Evolutionary conservation across 2,888 invertebrate species (phyloP).

Genomic region (Yponomeuta evonymella): DNA sequence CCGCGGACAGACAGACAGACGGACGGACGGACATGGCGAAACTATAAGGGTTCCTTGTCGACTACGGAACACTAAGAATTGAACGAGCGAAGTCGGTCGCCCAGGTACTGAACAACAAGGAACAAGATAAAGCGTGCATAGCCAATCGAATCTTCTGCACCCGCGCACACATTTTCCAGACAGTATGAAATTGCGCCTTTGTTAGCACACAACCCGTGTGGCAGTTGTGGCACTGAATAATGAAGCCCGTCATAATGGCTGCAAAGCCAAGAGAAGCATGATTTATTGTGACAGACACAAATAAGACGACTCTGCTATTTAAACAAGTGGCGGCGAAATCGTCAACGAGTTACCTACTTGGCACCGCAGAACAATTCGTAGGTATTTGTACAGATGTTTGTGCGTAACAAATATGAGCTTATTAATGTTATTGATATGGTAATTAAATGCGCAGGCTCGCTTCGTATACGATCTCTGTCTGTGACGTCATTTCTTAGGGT

Average conservation of each 20-base stretch:
- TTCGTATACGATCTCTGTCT: neutral
- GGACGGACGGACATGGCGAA: no score
- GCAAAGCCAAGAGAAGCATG: neutral
- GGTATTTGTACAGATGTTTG: neutral
- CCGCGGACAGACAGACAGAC: no score
- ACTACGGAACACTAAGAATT: no score
- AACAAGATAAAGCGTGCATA: neutral
- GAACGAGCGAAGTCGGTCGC: no score
- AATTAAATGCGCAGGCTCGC: neutral
- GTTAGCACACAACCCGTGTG: neutral
- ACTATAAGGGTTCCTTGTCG: no score
- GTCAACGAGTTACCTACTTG: neutral
- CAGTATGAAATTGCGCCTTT: neutral
- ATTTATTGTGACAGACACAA: constrained; percentile 1
- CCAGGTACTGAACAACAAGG: no score
- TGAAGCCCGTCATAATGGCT: neutral
- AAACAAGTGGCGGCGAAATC: neutral
- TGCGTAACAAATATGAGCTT: neutral
- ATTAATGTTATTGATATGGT: neutral
- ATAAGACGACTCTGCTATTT: neutral
- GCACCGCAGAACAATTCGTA: neutral
- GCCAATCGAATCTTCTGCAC: neutral
- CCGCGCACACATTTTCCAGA: neutral
- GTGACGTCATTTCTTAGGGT: neutral
- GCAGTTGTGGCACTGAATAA: neutral